A percentile compares a stretch with the other conserved stretches of the same genome.
These are phyloP conservation scores for Acleris literana DNA, from an alignment of 2,888 invertebrate genomes.

Conservation along the genomic window DNA sequence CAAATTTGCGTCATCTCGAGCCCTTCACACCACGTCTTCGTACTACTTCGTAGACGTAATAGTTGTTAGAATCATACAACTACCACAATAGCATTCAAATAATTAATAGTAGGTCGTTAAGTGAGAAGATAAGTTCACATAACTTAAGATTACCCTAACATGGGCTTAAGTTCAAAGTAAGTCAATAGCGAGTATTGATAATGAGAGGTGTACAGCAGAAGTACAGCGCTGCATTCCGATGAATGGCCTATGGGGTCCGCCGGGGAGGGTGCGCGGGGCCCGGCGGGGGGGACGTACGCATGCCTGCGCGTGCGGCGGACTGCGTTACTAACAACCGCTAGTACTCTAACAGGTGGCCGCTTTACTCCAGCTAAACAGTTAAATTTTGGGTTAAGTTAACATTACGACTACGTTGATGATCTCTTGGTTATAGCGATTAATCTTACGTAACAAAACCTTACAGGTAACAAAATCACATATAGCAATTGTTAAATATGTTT, in stretches of 20 bases:
- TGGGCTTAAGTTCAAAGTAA: constrained; percentile 36
- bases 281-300: constrained; percentile 55
- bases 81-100: neutral
- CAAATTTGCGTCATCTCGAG: too few relatives aligned
- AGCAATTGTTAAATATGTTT: too few relatives aligned
- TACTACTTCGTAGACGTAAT: neutral
- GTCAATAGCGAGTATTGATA: constrained; percentile 61
- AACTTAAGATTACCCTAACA: constrained; percentile 27
- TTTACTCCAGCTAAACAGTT: constrained; percentile 43
- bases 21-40: neutral
- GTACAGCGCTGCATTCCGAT: constrained; percentile 75
- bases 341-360: constrained; percentile 73
- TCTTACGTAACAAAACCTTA: neutral
- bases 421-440: neutral
- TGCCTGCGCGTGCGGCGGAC: constrained; percentile 72
- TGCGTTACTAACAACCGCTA: constrained; percentile 62
- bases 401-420: constrained; percentile 43
- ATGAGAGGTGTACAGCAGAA: constrained; percentile 65
- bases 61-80: neutral
- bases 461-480: too few relatives aligned
- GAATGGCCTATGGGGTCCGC: constrained; percentile 59
- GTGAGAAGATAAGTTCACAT: constrained; percentile 7
- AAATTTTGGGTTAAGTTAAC: constrained; percentile 56
- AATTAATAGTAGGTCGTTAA: neutral
- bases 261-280: constrained; percentile 33